Evolutionary conservation across 2,888 invertebrate genomes (phyloP).

Genomic region (Saturnia pavonia): DNA sequence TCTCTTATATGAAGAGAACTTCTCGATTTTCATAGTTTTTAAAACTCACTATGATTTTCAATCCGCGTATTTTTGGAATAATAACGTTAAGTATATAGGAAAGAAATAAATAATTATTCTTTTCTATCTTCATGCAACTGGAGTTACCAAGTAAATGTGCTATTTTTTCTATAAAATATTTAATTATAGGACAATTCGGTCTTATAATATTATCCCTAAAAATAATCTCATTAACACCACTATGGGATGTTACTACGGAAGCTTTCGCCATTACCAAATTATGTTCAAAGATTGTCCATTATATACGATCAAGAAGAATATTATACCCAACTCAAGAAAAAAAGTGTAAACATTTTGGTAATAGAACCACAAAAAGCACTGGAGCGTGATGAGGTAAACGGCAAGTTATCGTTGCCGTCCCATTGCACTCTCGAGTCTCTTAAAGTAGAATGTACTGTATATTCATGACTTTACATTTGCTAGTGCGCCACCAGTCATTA

Average conservation of each 20-base stretch:
- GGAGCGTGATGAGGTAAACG: conserved; percentile 33
- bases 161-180: background rate
- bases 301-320: background rate
- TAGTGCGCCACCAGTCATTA: too few species aligned
- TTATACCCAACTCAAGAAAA: background rate
- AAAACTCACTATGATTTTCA: too few species aligned
- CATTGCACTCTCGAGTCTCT: conserved; percentile 29
- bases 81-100: too few species aligned
- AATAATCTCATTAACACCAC: background rate
- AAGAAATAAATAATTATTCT: background rate
- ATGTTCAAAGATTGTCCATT: too few species aligned
- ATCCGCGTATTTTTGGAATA: too few species aligned
- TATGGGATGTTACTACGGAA: too few species aligned
- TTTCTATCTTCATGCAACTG: background rate
- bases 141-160: background rate
- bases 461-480: background rate
- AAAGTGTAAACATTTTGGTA: background rate
- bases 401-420: conserved; percentile 38
- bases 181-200: background rate
- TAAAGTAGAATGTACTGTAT: background rate
- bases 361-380: conserved; percentile 23
- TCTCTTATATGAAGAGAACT: background rate
- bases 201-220: background rate
- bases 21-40: background rate
- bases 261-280: too few species aligned